phyloP scores from a whole-genome alignment of 2,797 vertebrate species.

The Heliangelus exortis region DNA sequence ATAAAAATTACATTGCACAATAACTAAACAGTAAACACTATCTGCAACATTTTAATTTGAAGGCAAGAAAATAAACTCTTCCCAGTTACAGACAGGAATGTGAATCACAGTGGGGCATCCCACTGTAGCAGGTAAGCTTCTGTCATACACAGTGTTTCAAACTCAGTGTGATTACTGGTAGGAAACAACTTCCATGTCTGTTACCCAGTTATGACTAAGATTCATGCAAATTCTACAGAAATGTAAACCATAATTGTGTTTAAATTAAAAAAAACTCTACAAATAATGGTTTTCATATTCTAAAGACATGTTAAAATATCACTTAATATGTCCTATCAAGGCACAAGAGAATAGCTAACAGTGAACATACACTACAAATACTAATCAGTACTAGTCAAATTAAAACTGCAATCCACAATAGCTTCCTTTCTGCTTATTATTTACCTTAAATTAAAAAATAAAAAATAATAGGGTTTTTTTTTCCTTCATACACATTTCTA shows the following conservation, averaged over 20 bases:
- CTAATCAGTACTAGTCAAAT: background rate
- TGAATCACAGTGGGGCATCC: background rate
- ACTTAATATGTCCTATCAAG: background rate
- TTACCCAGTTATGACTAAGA: background rate
- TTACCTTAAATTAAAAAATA: background rate
- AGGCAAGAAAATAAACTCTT: background rate
- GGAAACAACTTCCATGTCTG: background rate
- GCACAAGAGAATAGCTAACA: background rate
- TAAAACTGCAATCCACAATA: background rate
- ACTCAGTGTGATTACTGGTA: background rate
- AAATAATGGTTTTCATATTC: background rate
- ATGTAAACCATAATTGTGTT: background rate
- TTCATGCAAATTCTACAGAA: background rate
- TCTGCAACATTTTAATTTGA: background rate
- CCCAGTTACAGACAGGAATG: fast-evolving
- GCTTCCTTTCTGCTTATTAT: background rate
- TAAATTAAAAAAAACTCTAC: background rate
- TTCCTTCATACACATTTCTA: background rate
- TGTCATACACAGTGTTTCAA: background rate
- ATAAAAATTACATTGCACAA: background rate
- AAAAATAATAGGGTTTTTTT: no score
- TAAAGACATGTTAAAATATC: background rate
- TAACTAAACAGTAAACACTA: background rate
- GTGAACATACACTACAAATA: background rate
- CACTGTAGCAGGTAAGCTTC: background rate